phyloP scores from a whole-genome alignment of 2,797 vertebrate species.

The Cyprinella venusta region DNA sequence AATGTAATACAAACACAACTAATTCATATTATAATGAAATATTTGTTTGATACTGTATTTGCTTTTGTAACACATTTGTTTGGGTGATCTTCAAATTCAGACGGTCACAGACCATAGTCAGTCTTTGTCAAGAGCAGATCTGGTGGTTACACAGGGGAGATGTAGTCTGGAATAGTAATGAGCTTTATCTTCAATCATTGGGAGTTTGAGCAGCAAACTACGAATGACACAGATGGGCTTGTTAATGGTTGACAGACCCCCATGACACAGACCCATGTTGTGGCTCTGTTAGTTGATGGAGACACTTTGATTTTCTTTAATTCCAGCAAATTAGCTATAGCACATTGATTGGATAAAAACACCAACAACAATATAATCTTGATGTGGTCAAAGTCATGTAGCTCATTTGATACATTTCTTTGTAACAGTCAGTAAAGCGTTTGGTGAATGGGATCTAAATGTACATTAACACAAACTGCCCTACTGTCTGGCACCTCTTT shows the following conservation, averaged over 20 bases:
- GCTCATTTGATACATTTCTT: not conserved
- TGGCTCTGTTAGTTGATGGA: constrained; percentile 31
- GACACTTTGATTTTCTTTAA: constrained; percentile 40
- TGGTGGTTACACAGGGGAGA: constrained; percentile 33
- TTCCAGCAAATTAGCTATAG: constrained; percentile 7
- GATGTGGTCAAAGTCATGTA: not conserved
- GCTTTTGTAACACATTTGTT: not conserved
- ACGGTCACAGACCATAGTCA: constrained; percentile 35
- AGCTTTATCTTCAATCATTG: constrained; percentile 38
- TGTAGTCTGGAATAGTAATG: constrained; percentile 47
- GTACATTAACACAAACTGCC: not conserved
- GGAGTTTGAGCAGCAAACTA: constrained; percentile 40
- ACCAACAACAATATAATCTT: not conserved
- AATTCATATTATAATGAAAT: not conserved
- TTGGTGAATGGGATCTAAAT: not conserved
- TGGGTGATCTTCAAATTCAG: constrained; percentile 19
- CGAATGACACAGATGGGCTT: constrained; percentile 37
- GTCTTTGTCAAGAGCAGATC: constrained; percentile 33
- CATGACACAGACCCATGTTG: constrained; percentile 34
- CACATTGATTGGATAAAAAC: constrained; percentile 18
- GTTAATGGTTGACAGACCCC: constrained; percentile 39
- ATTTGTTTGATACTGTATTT: not conserved
- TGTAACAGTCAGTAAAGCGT: not conserved
- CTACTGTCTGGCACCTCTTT: constrained; percentile 24
- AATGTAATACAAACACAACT: not conserved